Base-by-base conservation (phyloP, 2,113 vertebrate genomes). In the Pollimyrus isidori region DNA sequence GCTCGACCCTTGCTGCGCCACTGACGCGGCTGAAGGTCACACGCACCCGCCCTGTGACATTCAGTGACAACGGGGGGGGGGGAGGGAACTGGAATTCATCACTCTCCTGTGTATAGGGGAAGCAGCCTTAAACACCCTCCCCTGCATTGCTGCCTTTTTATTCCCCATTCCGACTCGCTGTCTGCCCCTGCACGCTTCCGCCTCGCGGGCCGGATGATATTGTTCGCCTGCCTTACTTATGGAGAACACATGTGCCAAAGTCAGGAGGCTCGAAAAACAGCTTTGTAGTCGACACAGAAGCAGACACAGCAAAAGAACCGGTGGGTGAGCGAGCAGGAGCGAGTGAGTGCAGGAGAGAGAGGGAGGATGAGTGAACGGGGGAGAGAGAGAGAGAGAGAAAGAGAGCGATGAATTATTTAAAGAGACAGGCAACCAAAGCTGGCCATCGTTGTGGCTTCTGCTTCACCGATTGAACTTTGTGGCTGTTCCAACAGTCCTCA, bases 21-120 rank as follows among this genome's bases (percentile, higher is more conserved):
- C 95, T 96, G 96, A 95, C 95, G 96, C 93, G 91, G 95, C 96
- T 97, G 96, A 97, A 97, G 97, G 97, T 97, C 97, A 97, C 91
- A 0, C 91, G 93, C 95, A 95, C 96, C 95, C 95, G 95, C 97
- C 97, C 96, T 95, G 96, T 97, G 96, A 97, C 96, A 97, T 97
- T 97, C 96, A 96, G 53, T 94, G 94, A 92, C 95, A 94, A 91
- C 90, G 87, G 58, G 86, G 46, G 39, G 50, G 86, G 30, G n/a
- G 52, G 87, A 48, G 30, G n/a, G 52, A 86, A 48, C 90, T 76
- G 88, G 73, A 90, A 91, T 88, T 92, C 90, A 87, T 91, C 90
- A 89, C 88, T 88, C 91, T 69, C 88, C 89, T 80, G 89, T 91
- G 90, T 80, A 88, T 86, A 85, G 90, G 89, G 90, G 88, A 89